Base-by-base conservation (phyloP, 2,888 invertebrate species). In the Rotaria socialis region DNA sequence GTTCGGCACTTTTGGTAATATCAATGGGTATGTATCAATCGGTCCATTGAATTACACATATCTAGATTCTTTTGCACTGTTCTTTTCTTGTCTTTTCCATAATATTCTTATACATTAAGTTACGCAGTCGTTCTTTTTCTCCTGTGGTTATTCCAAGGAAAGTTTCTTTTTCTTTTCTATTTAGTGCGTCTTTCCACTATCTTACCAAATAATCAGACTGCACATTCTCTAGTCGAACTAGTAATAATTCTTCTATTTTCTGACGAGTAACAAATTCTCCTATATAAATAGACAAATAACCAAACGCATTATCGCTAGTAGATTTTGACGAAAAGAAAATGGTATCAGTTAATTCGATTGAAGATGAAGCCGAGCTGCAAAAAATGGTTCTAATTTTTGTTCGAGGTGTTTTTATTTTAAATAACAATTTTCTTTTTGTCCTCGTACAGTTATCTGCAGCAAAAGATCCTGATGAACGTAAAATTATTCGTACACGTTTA, bases 401-500 rank as follows among this genome's bases (percentile, higher is more conserved):
- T 47, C 6, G 27, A 43, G 0, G 24, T 80, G 22, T 43, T 3
- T 41, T 43, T 10, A 19, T 16, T 80, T 10, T 3, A 4, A 52
- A 52, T 0, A 52, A 52, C 2, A 11, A 11, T 52, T 52, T 52
- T 52, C 52, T 52, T 52, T 52, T 35, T 35, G 35, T 52, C 14
- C 0, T 14, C 14, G 16, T 52, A 52, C 24, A 80, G 75, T 47
- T 80, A 3, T 47, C 22, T 47, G 75, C 43, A 41, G 75, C 75
- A 47, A 41, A 80, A 80, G 75, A 80, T 80, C 75, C 75, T 47
- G 75, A 80, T 0, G 75, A 80, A 80, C 75, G 75, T 22, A 80
- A 80, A 80, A 47, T 80, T 16, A 43, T 80, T 80, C 75, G 75
- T 47, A 80, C 47, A 80, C 22, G 75, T 35, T n/a, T 80, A 47